These are phyloP conservation scores for Catamblyrhynchus diadema DNA, from an alignment of 2,797 vertebrate species.

Conservation along the genomic window DNA sequence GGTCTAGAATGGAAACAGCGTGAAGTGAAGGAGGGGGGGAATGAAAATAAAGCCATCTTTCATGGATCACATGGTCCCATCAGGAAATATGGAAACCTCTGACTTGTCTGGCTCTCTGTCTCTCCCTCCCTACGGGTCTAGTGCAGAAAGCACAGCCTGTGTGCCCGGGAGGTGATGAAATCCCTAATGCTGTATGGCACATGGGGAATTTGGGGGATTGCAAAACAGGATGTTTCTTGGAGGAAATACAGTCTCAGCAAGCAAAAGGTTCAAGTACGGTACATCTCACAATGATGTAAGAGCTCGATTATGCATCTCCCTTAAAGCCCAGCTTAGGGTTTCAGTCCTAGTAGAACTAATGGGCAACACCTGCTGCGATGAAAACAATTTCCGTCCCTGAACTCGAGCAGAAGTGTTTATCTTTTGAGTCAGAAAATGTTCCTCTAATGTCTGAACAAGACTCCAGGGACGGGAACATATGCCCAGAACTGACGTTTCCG, in stretches of 20 bases:
- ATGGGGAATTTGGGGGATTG: constrained; percentile 52
- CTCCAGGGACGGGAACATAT: constrained; percentile 52
- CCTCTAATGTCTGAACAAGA: constrained; percentile 72
- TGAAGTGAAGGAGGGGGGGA: background rate
- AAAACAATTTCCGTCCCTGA: constrained; percentile 62
- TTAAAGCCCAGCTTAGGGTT: constrained; percentile 69
- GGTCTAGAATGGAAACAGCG: constrained; percentile 22
- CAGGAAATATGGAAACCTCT: constrained; percentile 53
- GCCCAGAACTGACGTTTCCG: constrained; percentile 62
- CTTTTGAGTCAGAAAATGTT: constrained; percentile 76
- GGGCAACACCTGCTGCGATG: constrained; percentile 61
- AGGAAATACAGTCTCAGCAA: constrained; percentile 61
- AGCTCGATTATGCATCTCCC: constrained; percentile 67
- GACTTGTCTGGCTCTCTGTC: constrained; percentile 25
- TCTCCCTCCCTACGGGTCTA: constrained; percentile 23
- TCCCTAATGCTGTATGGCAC: constrained; percentile 48
- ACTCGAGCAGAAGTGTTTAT: constrained; percentile 65
- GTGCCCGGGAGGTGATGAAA: constrained; percentile 28
- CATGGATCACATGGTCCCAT: constrained; percentile 48
- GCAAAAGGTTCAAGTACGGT: constrained; percentile 66
- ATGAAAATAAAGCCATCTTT: constrained; percentile 57
- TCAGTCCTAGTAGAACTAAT: constrained; percentile 67
- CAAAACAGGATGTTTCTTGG: constrained; percentile 69
- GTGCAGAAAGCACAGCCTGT: constrained; percentile 28
- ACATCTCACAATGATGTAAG: constrained; percentile 68